These are phyloP conservation scores for Hyperoplus immaculatus DNA, from an alignment of 2,797 vertebrate genomes.

Conservation along the genomic window DNA sequence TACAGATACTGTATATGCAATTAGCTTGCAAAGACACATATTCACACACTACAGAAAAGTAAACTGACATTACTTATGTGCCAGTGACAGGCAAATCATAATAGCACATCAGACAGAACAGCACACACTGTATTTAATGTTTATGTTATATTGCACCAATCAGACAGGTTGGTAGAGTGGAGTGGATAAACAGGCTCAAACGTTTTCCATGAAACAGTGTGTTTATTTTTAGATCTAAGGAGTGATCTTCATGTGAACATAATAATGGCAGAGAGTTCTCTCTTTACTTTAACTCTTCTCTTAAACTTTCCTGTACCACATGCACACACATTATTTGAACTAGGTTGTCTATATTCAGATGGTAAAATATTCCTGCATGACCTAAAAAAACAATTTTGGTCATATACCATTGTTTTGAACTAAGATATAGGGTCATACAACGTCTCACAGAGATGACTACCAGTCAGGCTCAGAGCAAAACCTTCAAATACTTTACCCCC, in stretches of 20 bases:
- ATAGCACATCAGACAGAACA: background rate
- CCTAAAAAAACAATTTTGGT: background rate
- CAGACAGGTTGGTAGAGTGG: conserved; percentile 37
- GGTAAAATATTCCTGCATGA: background rate
- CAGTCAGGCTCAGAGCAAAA: background rate
- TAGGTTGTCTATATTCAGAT: background rate
- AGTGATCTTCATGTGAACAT: background rate
- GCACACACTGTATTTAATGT: conserved; percentile 1
- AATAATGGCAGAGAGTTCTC: background rate
- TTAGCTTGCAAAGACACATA: background rate
- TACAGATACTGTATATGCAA: conserved; percentile 4
- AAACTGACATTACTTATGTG: background rate
- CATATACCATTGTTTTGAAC: background rate
- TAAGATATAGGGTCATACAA: background rate
- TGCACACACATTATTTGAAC: background rate
- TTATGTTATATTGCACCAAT: conserved; percentile 9
- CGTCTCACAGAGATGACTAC: background rate
- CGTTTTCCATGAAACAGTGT: background rate
- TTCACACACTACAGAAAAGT: background rate
- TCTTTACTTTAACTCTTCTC: background rate
- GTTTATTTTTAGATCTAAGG: conserved; percentile 34
- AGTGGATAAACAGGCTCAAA: conserved; percentile 32
- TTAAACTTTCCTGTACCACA: background rate
- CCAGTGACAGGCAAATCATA: background rate
- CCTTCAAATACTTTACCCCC: conserved; percentile 10